A percentile compares a stretch with the other conserved stretches of the same genome.
phyloP scores from a whole-genome alignment of 2,113 vertebrate genomes.

The Bufo gargarizans region DNA sequence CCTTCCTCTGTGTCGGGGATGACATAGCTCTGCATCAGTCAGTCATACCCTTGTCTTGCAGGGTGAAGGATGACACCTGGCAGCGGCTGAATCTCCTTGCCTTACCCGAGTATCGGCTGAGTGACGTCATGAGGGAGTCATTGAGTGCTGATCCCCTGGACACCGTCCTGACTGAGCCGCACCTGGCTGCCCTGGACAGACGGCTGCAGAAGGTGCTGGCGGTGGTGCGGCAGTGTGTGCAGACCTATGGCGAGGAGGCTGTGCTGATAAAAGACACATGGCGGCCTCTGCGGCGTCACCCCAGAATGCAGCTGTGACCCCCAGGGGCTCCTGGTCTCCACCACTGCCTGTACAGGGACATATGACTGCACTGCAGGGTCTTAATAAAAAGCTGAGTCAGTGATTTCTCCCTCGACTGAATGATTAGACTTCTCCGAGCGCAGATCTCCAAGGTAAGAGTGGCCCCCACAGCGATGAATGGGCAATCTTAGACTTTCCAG shows the following conservation, averaged over 20 bases:
- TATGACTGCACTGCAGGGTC: background rate
- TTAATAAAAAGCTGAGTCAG: too few relatives aligned
- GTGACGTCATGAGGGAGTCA: slow-evolving; percentile 92
- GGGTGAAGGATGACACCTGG: slow-evolving; percentile 87
- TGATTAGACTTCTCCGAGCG: too few relatives aligned
- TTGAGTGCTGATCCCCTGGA: slow-evolving; percentile 79
- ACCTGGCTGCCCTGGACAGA: slow-evolving; percentile 89
- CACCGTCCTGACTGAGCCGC: slow-evolving; percentile 84
- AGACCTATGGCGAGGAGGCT: slow-evolving; percentile 72
- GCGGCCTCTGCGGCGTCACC: background rate
- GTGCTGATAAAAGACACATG: slow-evolving; percentile 72
- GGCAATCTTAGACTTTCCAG: too few relatives aligned
- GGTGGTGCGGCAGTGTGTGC: slow-evolving; percentile 76
- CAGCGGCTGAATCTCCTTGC: slow-evolving; percentile 81
- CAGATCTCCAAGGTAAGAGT: too few relatives aligned
- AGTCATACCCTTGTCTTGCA: slow-evolving; percentile 62
- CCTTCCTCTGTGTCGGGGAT: too few relatives aligned
- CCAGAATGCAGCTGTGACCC: background rate
- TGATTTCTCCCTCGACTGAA: too few relatives aligned
- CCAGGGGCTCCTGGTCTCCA: background rate
- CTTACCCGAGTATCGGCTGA: slow-evolving; percentile 77
- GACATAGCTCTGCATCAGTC: too few relatives aligned
- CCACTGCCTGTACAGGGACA: background rate
- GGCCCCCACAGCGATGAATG: too few relatives aligned
- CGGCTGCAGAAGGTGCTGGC: slow-evolving; percentile 79